Conservation (phyloP, 53 echinoderm and acorn worm genomes). For the Apostichopus leukothele region DNA sequence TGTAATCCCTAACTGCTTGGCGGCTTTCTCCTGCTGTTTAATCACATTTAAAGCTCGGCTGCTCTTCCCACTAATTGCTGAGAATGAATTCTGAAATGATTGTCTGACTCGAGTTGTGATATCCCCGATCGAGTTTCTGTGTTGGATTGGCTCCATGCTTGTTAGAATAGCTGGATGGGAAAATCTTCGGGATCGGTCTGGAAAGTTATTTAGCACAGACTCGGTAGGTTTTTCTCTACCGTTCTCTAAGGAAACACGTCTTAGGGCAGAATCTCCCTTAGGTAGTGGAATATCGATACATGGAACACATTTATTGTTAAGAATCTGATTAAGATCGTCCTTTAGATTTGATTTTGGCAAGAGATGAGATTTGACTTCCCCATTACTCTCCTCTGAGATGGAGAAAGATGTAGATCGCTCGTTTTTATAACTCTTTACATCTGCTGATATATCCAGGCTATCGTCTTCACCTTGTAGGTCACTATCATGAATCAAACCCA, state of each 20-base stretch:
- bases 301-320: conserved; percentile 8
- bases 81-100: conserved; percentile 81
- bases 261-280: background rate
- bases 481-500: conserved; percentile 12
- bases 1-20: conserved; percentile 86
- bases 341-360: background rate
- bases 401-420: background rate
- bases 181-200: background rate
- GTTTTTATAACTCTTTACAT: background rate
- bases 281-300: background rate
- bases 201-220: background rate
- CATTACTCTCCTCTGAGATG: background rate
- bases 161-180: background rate
- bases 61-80: conserved; percentile 79
- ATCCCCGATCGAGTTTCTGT: conserved; percentile 35
- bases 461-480: background rate
- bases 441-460: background rate
- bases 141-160: background rate
- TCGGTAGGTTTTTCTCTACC: background rate
- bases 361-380: background rate
- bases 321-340: background rate
- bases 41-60: conserved; percentile 80
- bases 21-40: conserved; percentile 88
- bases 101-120: conserved; percentile 65
- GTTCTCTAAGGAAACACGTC: background rate